These are phyloP conservation scores for Zygogramma bicolorata DNA, from an alignment of 2,888 invertebrate genomes.

Conservation along the genomic window DNA sequence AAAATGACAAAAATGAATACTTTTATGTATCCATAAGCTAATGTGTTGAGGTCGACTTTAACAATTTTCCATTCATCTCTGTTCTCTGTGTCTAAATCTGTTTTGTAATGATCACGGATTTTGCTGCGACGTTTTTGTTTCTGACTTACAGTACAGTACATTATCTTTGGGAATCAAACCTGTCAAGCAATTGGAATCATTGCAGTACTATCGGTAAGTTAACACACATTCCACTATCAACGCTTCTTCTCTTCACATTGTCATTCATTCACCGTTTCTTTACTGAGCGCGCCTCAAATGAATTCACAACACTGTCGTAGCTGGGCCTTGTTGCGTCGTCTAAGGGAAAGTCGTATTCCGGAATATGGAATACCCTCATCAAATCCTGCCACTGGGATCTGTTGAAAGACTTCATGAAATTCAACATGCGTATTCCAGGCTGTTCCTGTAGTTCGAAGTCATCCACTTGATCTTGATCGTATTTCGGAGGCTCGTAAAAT, in stretches of 20 bases:
- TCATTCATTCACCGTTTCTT: constrained; percentile 15
- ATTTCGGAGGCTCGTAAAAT: constrained; percentile 52
- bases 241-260: too few species aligned
- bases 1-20: too few species aligned
- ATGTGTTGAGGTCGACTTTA: too few species aligned
- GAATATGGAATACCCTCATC: constrained; percentile 62
- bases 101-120: too few species aligned
- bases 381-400: constrained; percentile 60
- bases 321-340: constrained; percentile 61
- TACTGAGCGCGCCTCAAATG: constrained; percentile 58
- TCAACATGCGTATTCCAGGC: constrained; percentile 40
- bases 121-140: too few species aligned
- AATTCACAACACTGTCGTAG: constrained; percentile 62
- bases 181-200: too few species aligned
- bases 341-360: constrained; percentile 66
- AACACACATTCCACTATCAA: too few species aligned
- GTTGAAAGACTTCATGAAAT: constrained; percentile 52
- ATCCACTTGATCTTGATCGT: constrained; percentile 46
- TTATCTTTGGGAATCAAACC: not conserved
- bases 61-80: too few species aligned
- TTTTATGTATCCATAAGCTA: too few species aligned
- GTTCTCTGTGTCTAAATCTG: too few species aligned
- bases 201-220: too few species aligned
- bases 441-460: constrained; percentile 36
- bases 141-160: not conserved